phyloP scores from a whole-genome alignment of 2,888 invertebrate species.

The Sepiola atlantica region DNA sequence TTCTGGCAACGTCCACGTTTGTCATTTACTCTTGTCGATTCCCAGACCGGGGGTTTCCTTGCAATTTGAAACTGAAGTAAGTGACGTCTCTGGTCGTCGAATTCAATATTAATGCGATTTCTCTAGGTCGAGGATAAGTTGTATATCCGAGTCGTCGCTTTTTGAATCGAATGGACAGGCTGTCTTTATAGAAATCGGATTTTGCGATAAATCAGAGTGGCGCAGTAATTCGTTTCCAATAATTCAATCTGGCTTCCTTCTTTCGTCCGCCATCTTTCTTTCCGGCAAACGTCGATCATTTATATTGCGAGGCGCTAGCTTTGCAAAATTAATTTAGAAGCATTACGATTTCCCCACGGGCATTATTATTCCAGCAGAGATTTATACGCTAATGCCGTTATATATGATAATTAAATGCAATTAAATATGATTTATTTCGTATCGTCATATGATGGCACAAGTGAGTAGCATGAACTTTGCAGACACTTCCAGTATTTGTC shows the following conservation, averaged over 20 bases:
- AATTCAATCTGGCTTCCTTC: background rate
- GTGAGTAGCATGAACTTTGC: too few relatives aligned
- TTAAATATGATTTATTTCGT: background rate
- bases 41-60: background rate
- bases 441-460: too few relatives aligned
- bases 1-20: background rate
- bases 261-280: background rate
- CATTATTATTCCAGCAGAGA: background rate
- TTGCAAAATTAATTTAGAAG: background rate
- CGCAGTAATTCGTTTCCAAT: background rate
- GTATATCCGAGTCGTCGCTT: background rate
- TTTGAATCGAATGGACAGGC: constrained; percentile 6
- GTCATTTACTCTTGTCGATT: background rate
- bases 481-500: too few relatives aligned
- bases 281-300: background rate
- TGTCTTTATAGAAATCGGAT: background rate
- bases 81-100: constrained; percentile 4
- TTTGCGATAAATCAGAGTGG: background rate
- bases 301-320: background rate
- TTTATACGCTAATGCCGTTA: background rate
- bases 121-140: background rate
- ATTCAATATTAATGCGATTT: constrained; percentile 8
- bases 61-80: background rate
- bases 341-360: background rate
- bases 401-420: background rate